Conservation (phyloP, 2,113 vertebrate genomes). For the Alosa alosa region DNA sequence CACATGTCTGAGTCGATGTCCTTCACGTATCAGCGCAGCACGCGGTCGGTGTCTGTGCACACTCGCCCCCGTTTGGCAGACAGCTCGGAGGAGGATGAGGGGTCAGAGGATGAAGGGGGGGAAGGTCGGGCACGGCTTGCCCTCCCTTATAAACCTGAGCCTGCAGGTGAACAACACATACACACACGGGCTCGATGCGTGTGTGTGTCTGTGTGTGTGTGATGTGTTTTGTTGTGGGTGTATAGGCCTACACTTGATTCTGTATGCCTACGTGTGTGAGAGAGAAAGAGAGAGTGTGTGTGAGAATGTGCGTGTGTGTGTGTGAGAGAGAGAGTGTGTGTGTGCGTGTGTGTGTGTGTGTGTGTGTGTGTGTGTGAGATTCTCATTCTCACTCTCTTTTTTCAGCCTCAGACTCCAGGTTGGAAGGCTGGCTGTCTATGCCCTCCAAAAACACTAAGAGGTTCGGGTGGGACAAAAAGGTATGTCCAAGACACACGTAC, state of each 20-base stretch:
- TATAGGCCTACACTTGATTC: not conserved
- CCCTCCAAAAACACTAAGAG: constrained; percentile 92
- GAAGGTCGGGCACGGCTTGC: constrained; percentile 58
- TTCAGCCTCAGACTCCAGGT: constrained; percentile 74
- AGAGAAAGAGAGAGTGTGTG: too few species aligned
- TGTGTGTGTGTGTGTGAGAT: not conserved
- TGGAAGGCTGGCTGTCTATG: constrained; percentile 91
- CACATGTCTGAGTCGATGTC: constrained; percentile 93
- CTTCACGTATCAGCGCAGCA: constrained; percentile 92
- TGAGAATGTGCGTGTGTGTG: not conserved
- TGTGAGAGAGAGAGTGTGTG: too few species aligned
- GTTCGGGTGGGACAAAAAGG: constrained; percentile 96
- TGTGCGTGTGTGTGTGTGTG: too few species aligned
- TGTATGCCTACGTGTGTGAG: too few species aligned
- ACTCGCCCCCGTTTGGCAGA: constrained; percentile 77
- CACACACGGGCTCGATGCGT: not conserved
- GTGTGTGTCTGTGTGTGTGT: not conserved
- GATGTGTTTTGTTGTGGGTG: not conserved
- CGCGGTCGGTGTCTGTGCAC: constrained; percentile 88
- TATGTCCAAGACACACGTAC: constrained; percentile 52
- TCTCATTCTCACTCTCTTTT: constrained; percentile 37
- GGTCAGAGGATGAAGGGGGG: constrained; percentile 65
- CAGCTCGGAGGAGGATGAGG: constrained; percentile 70
- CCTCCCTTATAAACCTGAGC: constrained; percentile 74
- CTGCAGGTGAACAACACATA: constrained; percentile 80